Base-by-base conservation (phyloP, 2,113 vertebrate species). In the Amazona vittata region DNA sequence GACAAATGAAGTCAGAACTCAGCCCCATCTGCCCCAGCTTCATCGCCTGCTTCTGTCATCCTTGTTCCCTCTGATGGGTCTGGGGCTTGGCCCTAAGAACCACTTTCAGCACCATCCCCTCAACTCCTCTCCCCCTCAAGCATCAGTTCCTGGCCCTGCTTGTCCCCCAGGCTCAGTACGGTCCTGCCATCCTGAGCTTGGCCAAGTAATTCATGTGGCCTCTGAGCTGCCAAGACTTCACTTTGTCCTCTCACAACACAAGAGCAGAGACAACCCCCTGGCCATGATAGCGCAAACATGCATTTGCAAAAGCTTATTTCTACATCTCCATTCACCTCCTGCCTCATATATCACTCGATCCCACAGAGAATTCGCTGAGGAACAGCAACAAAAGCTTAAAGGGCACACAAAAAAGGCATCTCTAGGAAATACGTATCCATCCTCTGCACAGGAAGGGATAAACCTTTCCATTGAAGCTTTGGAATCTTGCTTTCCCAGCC, bases 201-300 rank as follows among this genome's bases (percentile, higher is more conserved):
- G 50, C n/a, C 31, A 86, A 59, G 59, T 41, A 1, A 5, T 43
- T 62, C 37, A 4, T n/a, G n/a, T 25, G 43, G 21, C 47, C 29
- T 35, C 37, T 43, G 75, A 75, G 62, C 35, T 57, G 28, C 10
- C 57, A 46, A 28, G 28, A 18, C 16, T 75, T 49, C 18, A 5
- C 4, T 13, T 41, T 29, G 7, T 41, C 29, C 10, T 59, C 53
- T 57, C 46, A 19, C 0, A 0, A 43, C 71, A 41, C 0, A 0
- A 12, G 22, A 86, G 28, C 5, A 1, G 41, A 83, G 60, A 22
- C 6, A 21, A 17, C 35, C 22, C 87, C 26, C 64, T 52, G 69
- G 37, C 24, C n/a, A 19, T 0, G 0, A 11, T 39, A 59, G 9
- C 0, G 4, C 31, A 83, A 69, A 47, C 3, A 1, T 11, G 6